These are phyloP conservation scores for Sebastes elongatus DNA, from an alignment of 2,797 vertebrate genomes.

Conservation along the genomic window DNA sequence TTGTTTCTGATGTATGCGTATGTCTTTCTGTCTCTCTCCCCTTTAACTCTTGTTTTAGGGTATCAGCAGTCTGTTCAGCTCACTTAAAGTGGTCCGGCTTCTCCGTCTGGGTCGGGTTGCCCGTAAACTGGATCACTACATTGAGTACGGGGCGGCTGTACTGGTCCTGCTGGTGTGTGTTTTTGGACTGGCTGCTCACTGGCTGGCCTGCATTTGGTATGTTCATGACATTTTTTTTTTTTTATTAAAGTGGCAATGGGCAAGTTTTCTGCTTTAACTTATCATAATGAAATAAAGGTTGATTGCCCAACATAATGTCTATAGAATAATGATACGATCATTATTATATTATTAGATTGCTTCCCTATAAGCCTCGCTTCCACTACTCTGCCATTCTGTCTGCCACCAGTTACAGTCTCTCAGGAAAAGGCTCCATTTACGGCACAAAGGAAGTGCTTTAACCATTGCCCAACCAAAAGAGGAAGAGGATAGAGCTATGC, in stretches of 20 bases:
- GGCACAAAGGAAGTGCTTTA: no score
- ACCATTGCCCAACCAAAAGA: no score
- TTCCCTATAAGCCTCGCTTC: background rate
- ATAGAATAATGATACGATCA: background rate
- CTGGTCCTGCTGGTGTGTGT: conserved; percentile 97
- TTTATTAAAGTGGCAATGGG: background rate
- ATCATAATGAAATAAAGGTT: background rate
- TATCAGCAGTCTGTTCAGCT: conserved; percentile 98
- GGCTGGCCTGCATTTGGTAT: conserved; percentile 98
- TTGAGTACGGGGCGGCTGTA: conserved; percentile 96
- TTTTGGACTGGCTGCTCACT: conserved; percentile 96
- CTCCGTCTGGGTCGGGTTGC: conserved; percentile 96
- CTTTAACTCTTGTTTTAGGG: conserved; percentile 81
- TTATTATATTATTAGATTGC: background rate
- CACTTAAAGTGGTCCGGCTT: conserved; percentile 95
- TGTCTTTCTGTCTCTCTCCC: background rate
- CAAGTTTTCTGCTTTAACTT: background rate
- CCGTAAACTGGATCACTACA: conserved; percentile 98
- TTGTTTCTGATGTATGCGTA: background rate
- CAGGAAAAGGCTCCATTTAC: background rate
- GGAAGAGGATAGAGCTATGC: no score
- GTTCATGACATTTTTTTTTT: background rate
- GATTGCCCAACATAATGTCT: background rate
- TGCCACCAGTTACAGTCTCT: background rate
- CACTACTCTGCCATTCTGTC: background rate